Evolutionary conservation across 2,797 vertebrate genomes (phyloP).

Genomic region (Smutsia gigantea): DNA sequence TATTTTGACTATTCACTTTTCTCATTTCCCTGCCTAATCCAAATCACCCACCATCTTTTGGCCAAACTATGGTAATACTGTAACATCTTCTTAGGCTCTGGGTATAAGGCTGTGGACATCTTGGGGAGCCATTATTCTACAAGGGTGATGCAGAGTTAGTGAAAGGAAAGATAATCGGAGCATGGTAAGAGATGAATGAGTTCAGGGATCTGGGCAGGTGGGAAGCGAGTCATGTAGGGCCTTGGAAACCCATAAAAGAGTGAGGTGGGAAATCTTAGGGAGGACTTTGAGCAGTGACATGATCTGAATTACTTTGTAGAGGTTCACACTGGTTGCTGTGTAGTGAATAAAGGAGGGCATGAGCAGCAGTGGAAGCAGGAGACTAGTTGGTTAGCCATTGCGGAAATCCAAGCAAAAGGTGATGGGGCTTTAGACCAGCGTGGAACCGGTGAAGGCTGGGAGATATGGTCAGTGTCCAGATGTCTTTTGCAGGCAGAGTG

Average conservation of each 20-base stretch:
- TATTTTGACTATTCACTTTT: not conserved
- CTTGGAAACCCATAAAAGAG: not conserved
- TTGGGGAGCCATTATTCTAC: not conserved
- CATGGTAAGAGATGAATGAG: not conserved
- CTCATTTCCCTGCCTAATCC: not conserved
- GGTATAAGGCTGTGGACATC: not conserved
- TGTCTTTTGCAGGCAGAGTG: not conserved
- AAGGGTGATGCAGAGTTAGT: not conserved
- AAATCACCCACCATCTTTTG: not conserved
- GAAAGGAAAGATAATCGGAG: not conserved
- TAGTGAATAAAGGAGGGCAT: not conserved
- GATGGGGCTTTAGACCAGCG: not conserved
- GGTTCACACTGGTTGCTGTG: not conserved
- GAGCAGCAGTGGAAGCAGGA: not conserved
- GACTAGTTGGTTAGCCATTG: not conserved
- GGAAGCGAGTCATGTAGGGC: not conserved
- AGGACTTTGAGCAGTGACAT: not conserved
- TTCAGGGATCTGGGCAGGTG: not conserved
- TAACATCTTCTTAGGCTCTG: not conserved
- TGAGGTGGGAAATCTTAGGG: not conserved
- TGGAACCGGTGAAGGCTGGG: not conserved
- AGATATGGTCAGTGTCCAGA: not conserved
- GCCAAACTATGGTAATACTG: not conserved
- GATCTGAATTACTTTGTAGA: conserved; percentile 16
- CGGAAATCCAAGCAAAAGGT: not conserved